Evolutionary conservation across 2,797 vertebrate genomes (phyloP).

Genomic region (Tamandua tetradactyla): DNA sequence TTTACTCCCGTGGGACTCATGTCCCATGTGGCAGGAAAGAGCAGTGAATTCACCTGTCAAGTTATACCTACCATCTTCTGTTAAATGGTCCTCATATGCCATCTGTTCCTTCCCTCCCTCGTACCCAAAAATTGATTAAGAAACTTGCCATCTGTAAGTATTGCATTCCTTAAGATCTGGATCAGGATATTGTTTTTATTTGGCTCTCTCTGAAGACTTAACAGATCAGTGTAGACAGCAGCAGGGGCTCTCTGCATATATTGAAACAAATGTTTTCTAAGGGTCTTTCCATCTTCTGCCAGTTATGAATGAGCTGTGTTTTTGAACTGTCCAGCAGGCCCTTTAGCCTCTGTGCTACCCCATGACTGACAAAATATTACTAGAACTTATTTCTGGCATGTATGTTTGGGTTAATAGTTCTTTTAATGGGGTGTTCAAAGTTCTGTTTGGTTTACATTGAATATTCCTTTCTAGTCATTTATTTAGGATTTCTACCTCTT

Average conservation of each 20-base stretch:
- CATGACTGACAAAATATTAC: not conserved
- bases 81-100: not conserved
- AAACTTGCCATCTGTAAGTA: not conserved
- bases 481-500: not conserved
- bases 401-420: not conserved
- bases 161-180: not conserved
- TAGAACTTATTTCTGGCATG: not conserved
- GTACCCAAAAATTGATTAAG: not conserved
- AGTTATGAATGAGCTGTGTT: not conserved
- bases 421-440: not conserved
- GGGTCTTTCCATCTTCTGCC: not conserved
- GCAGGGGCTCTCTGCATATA: not conserved
- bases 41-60: no score
- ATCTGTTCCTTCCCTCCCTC: not conserved
- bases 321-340: not conserved
- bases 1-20: no score
- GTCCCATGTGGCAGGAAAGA: no score
- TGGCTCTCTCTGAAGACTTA: not conserved
- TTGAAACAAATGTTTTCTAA: not conserved
- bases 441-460: slow-evolving; percentile 3
- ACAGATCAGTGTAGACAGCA: not conserved
- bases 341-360: accelerated
- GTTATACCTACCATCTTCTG: no score
- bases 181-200: not conserved
- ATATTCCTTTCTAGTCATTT: not conserved